A percentile compares a stretch with the other conserved stretches of the same genome.
phyloP scores from a whole-genome alignment of 2,797 vertebrate genomes.

The Chanos chanos region DNA sequence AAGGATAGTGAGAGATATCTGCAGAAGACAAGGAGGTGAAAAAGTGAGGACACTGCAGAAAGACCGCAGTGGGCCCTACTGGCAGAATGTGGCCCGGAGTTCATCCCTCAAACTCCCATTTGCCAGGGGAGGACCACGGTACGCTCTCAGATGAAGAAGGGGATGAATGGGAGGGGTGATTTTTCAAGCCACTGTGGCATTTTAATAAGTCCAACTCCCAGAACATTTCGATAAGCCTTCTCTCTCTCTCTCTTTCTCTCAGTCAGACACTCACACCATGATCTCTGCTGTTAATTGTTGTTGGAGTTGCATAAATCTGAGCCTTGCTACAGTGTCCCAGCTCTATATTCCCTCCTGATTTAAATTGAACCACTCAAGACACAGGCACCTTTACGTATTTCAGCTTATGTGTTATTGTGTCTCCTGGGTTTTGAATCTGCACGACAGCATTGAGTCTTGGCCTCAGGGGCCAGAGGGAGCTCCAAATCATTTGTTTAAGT shows the following conservation, averaged over 20 bases:
- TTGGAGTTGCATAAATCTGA: background rate
- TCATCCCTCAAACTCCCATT: conserved; percentile 51
- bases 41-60: conserved; percentile 51
- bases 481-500: too few species aligned
- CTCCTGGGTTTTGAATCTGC: too few species aligned
- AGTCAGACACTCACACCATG: conserved; percentile 3
- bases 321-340: background rate
- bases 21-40: conserved; percentile 45
- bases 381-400: too few species aligned
- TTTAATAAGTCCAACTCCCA: conserved; percentile 71
- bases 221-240: conserved; percentile 62
- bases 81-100: conserved; percentile 34
- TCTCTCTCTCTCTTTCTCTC: conserved; percentile 49
- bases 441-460: too few species aligned
- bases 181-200: conserved; percentile 63
- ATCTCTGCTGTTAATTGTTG: conserved; percentile 5
- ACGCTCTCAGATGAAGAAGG: conserved; percentile 28
- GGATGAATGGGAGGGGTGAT: conserved; percentile 41
- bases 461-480: too few species aligned
- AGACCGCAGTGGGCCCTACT: conserved; percentile 47
- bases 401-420: too few species aligned
- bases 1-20: conserved; percentile 61
- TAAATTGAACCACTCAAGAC: background rate
- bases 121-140: conserved; percentile 26
- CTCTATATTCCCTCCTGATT: background rate